Evolutionary conservation across 2,113 vertebrate genomes (phyloP), one percentile per base, ranked within the genome.

Genomic region (Syrrhaptes paradoxus): DNA sequence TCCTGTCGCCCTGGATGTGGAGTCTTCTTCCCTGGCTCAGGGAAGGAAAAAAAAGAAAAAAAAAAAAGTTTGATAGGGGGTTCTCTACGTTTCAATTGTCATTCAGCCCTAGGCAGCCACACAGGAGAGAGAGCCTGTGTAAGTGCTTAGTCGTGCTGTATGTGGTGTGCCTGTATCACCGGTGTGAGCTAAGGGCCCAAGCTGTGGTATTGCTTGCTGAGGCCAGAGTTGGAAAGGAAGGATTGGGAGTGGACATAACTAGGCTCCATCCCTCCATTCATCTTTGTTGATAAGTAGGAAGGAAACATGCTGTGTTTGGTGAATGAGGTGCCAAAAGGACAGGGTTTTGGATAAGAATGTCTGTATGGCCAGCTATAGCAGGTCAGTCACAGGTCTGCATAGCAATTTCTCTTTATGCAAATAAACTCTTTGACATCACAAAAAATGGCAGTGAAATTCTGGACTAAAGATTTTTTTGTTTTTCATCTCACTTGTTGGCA

Each of bases 171-270:
- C 49, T 29, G 22, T 15, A 17, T 34, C 52, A 38, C 29, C 18
- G 52, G 5, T 17, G 10, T 6, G 15, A 29, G 48, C 0, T 0
- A 57, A 49, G 49, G 31, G 57, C 46, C 8, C 0, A 1, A 83
- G 58, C 28, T 85, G 38, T 55, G 38, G 16, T 45, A 14, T 17
- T 82, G 19, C 34, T 85, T 68, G 34, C 41, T 6, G 4, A 16
- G 61, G 22, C 57, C 54, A 49, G 71, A 65, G 21, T 4, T 85
- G 32, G 71, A 61, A 52, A 68, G 74, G 49, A 75, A 72, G 49
- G 12, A 67, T 55, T 18, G 48, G 32, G n/a, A 85, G 49, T 2
- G 61, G 79, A 21, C 14, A 7, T 8, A 87, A n/a, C 10, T 57
- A 10, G 26, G 32, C 38, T 94, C 17, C 28, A 43, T 84, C 38